These are phyloP conservation scores for Anthoscopus minutus DNA, from an alignment of 2,113 vertebrate species.

Conservation along the genomic window DNA sequence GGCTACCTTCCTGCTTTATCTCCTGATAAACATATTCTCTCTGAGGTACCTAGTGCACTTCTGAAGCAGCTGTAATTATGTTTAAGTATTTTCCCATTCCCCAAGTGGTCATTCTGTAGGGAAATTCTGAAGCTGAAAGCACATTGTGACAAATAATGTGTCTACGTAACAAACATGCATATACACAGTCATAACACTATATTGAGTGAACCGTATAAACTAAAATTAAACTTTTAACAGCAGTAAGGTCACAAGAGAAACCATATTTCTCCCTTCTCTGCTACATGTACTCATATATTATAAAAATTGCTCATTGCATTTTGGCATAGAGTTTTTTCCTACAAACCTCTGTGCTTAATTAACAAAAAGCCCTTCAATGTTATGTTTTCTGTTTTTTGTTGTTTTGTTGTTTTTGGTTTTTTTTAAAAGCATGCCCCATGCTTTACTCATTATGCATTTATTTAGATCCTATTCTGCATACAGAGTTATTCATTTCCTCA, in stretches of 20 bases:
- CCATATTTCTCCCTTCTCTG: neutral
- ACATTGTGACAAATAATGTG: neutral
- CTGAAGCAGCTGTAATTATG: neutral
- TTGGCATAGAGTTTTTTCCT: neutral
- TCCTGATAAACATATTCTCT: neutral
- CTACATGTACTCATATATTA: neutral
- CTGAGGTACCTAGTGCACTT: neutral
- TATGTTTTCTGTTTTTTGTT: neutral
- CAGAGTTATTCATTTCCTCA: conserved; percentile 7
- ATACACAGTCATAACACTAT: neutral
- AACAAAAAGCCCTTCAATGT: neutral
- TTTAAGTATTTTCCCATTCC: neutral
- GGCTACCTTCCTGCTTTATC: neutral
- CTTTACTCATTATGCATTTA: conserved; percentile 4
- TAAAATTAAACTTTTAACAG: neutral
- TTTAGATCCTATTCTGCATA: neutral
- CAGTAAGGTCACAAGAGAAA: neutral
- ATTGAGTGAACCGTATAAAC: neutral
- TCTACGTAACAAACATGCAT: neutral
- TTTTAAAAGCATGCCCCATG: neutral
- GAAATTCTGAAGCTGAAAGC: neutral
- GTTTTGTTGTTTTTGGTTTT: no score
- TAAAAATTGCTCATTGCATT: neutral
- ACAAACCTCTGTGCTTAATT: neutral
- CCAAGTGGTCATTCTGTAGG: neutral